Evolutionary conservation across 2,888 invertebrate genomes (phyloP), one percentile per base, ranked within the genome.

Genomic region (Epinotia nisella): DNA sequence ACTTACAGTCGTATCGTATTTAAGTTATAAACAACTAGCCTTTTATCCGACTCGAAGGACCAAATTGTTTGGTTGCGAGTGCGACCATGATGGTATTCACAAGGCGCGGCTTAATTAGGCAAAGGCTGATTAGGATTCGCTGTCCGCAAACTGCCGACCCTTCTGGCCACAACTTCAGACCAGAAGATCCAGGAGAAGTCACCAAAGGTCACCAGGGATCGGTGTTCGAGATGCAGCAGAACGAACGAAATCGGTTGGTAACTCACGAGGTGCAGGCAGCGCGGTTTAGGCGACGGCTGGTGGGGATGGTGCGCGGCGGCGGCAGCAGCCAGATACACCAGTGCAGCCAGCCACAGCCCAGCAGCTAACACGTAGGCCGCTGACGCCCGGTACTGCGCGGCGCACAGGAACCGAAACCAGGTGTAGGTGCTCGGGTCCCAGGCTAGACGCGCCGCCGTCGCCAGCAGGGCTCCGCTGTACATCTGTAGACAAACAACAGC

Each of bases 351-450:
- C 91, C 90, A 90, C 79, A 88, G 80, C 70, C 93, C 93, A 41
- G 91, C 90, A 24, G 83, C 88, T 76, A 91, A 85, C 85, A 91
- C 90, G 87, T 90, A 93, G 39, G 85, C 92, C 74, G 88, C 85
- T 53, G 91, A 90, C 76, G 85, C 93, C 85, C 90, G 91, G 89
- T 93, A 93, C 90, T 93, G 93, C 86, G 90, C 85, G 78, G 78
- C 89, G 85, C 91, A 91, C 86, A 93, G 86, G 89, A 89, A 93
- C 51, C 93, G 87, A 88, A 93, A 92, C 93, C 92, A 92, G 80
- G 91, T 82, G 90, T 92, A 93, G 49, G 93, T 93, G 89, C 90
- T 90, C 74, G 93, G 93, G 87, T 93, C 93, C 93, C 93, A 93
- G 79, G 92, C 90, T 80, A 93, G 90, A 81, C 93, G 90, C 85